These are phyloP conservation scores for Rhyacophila brunnea DNA, from an alignment of 1,140 invertebrate species.

Conservation along the genomic window DNA sequence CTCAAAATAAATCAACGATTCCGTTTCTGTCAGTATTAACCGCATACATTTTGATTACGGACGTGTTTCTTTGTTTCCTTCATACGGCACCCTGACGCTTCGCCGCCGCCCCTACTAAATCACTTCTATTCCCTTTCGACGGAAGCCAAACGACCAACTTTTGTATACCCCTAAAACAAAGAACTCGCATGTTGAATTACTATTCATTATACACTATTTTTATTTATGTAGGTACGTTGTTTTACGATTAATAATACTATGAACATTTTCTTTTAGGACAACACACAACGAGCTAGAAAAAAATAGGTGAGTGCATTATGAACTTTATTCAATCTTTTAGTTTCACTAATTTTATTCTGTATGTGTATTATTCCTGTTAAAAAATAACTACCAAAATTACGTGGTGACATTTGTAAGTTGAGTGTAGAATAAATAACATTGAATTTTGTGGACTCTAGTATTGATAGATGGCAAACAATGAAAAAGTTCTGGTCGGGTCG, in stretches of 20 bases:
- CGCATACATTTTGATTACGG: too few species aligned
- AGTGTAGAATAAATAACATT: background rate
- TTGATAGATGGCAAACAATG: background rate
- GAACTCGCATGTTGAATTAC: constrained; percentile 1
- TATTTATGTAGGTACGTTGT: too few species aligned
- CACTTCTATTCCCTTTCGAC: background rate
- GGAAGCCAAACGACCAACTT: too few species aligned
- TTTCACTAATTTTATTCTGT: too few species aligned
- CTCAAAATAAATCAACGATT: too few species aligned
- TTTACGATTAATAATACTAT: background rate
- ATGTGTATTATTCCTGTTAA: background rate
- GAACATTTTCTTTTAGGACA: constrained; percentile 68
- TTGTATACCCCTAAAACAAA: background rate
- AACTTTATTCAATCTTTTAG: background rate
- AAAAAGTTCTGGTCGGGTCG: background rate
- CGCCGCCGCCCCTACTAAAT: background rate
- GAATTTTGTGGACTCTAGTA: background rate
- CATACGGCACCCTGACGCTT: too few species aligned
- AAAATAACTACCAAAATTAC: background rate
- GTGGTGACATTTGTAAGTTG: too few species aligned
- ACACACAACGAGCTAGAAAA: constrained; percentile 85
- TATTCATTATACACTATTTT: background rate
- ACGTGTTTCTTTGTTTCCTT: too few species aligned
- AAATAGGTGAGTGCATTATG: constrained; percentile 68
- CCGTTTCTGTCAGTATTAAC: too few species aligned